These are phyloP conservation scores for Saccostrea glomerata DNA, from an alignment of 1,140 invertebrate genomes.

Conservation along the genomic window DNA sequence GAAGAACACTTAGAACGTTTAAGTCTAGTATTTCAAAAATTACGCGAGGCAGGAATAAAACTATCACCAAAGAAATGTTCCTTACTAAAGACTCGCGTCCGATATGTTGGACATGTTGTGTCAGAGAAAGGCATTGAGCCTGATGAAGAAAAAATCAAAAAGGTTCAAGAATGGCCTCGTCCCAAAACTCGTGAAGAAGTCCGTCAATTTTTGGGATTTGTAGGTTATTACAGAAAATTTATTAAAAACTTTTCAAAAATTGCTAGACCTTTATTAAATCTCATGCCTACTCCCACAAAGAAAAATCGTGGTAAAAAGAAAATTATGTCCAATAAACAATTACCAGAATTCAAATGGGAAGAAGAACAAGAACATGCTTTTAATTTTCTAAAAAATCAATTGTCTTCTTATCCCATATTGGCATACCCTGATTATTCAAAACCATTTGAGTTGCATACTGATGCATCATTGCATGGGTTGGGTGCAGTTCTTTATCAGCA, in stretches of 20 bases:
- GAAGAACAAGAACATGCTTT: constrained; percentile 52
- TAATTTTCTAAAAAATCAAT: constrained; percentile 52
- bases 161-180: constrained; percentile 64
- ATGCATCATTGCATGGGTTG: constrained; percentile 6
- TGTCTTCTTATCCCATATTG: constrained; percentile 55
- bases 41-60: constrained; percentile 51
- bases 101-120: constrained; percentile 69
- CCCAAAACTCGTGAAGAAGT: constrained; percentile 67
- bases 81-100: constrained; percentile 73
- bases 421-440: constrained; percentile 49
- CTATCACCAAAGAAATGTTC: constrained; percentile 63
- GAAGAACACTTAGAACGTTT: constrained; percentile 50
- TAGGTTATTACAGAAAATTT: constrained; percentile 66
- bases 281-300: constrained; percentile 49
- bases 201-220: constrained; percentile 68
- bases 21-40: constrained; percentile 45
- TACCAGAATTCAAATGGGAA: too few relatives aligned
- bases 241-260: constrained; percentile 63
- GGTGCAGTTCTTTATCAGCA: constrained; percentile 54
- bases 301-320: constrained; percentile 44
- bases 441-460: constrained; percentile 50
- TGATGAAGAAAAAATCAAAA: constrained; percentile 67
- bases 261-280: constrained; percentile 55
- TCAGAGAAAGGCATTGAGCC: constrained; percentile 58
- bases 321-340: neutral